Base-by-base conservation (phyloP, 2,113 vertebrate genomes). In the Verasper variegatus region DNA sequence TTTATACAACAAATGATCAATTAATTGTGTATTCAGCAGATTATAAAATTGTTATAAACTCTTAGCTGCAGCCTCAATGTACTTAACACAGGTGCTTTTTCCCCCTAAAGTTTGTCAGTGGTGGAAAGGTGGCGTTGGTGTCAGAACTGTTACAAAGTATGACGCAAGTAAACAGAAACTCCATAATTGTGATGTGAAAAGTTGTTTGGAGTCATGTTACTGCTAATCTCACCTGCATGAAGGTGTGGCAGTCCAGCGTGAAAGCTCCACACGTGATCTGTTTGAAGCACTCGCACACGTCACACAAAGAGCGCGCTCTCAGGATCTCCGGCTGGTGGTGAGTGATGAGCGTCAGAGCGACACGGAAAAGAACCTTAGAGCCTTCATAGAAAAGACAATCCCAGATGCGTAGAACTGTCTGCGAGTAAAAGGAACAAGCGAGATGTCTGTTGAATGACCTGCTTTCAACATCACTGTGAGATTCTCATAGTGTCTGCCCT, bases 341-440 rank as follows among this genome's bases (percentile, higher is more conserved):
- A 27, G 95, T 94, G 70, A 99, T 95, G 58, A 99, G 66, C 0
- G 98, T 98, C 89, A 99, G 95, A 45, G 96, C 97, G 64, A 98
- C 97, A 0, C 98, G 96, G 90, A 98, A 99, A 49, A 98, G 92
- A 58, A 99, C 95, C 90, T 99, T 99, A 2, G 97, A 99, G 51
- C 98, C 97, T 82, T 99, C 97, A 0, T 96, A 97, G 91, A 99
- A 99, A 40, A 99, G 90, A 84, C 97, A 97, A 76, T 99, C 98
- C 98, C 97, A 99, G 89, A 99, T 92, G 51, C 97, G 94, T 58
- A 99, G 92, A 52, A 99, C 98, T 0, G 97, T 99, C 97, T 99
- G 90, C 17, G 52, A 42, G 51, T 13, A 69, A 13, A 56, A 47
- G 15, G 69, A 59, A 42, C 20, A 1, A 52, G 3, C 20, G 18